A percentile compares a stretch with the other conserved stretches of the same genome.
Conservation (phyloP, 2,797 vertebrate species). For the Paramormyrops hopkinsi region DNA sequence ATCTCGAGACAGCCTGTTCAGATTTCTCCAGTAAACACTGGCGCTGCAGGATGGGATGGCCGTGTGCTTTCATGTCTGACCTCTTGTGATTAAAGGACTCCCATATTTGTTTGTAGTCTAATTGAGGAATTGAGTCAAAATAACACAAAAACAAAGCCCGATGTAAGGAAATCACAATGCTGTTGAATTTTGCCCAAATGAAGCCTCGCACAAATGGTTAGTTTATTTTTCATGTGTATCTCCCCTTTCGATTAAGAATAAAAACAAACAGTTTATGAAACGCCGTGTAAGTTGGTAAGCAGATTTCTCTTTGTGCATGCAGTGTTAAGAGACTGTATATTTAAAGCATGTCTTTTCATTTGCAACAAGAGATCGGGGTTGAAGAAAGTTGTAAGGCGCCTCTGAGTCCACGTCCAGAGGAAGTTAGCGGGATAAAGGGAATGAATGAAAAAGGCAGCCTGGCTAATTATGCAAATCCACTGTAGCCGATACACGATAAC, state of each 20-base stretch:
- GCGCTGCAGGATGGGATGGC: constrained; percentile 55
- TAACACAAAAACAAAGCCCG: constrained; percentile 30
- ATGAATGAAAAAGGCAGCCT: neutral
- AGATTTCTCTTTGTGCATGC: neutral
- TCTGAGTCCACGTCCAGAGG: neutral
- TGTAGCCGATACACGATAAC: neutral
- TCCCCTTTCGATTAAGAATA: constrained; percentile 39
- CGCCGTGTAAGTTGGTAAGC: neutral
- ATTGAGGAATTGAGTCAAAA: constrained; percentile 51
- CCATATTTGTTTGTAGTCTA: constrained; percentile 43
- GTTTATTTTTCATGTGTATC: constrained; percentile 38
- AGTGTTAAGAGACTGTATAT: neutral
- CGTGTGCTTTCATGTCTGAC: constrained; percentile 53
- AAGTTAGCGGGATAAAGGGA: neutral
- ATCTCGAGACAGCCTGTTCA: constrained; percentile 66
- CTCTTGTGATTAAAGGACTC: constrained; percentile 56
- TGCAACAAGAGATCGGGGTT: neutral
- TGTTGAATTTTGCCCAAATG: neutral
- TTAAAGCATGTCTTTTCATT: neutral
- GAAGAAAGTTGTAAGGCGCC: neutral
- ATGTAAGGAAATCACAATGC: neutral
- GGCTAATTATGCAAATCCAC: neutral
- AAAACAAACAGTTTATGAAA: constrained; percentile 43
- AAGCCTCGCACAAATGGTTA: constrained; percentile 39
- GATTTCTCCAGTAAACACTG: constrained; percentile 69